Evolutionary conservation across 2,888 invertebrate genomes (phyloP), one percentile per base, ranked within the genome.

Genomic region (Caenorhabditis sp.): DNA sequence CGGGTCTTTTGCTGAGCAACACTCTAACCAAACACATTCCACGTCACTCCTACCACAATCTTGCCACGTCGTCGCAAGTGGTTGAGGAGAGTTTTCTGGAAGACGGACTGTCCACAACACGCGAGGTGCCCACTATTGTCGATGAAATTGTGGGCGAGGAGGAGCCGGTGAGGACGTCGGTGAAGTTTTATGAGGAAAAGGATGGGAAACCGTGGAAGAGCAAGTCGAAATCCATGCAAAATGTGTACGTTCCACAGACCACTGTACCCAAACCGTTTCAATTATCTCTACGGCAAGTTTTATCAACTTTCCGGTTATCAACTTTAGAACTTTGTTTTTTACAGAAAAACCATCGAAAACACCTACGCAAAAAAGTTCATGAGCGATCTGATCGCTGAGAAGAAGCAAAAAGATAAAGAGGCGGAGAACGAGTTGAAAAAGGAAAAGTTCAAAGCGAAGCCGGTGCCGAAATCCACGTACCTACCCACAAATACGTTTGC

Each of bases 401-500:
- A 77, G 35, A 59, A 71, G 30, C 17, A 20, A 17, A 17, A 37
- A 9, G 65, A 65, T 20, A 66, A 71, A 27, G 37, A 45, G 0
- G 46, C 20, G 6, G 15, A 27, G 20, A 58, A 56, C 1, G 9
- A 22, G 3, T 9, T 68, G 52, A 63, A 62, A 11, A 58, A 22
- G 24, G 43, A 41, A 7, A 62, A 62, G 26, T 81, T 81, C 45
- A 68, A 70, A 56, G 81, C 81, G 9, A 68, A 75, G 68, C 78
- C 81, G 8, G 78, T 81, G 6, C 81, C 81, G 1, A 48, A 59
- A 20, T 75, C 79, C 3, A 81, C 81, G 2, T 81, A 81, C 43
- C 20, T 55, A 8, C 72, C 81, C 2, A 59, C 70, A 5, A 81
- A 81, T 58, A 75, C 72, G 9, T 63, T 70, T 20, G 66, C 77